Conservation (phyloP, 2,113 vertebrate species). For the Tinamus guttatus region DNA sequence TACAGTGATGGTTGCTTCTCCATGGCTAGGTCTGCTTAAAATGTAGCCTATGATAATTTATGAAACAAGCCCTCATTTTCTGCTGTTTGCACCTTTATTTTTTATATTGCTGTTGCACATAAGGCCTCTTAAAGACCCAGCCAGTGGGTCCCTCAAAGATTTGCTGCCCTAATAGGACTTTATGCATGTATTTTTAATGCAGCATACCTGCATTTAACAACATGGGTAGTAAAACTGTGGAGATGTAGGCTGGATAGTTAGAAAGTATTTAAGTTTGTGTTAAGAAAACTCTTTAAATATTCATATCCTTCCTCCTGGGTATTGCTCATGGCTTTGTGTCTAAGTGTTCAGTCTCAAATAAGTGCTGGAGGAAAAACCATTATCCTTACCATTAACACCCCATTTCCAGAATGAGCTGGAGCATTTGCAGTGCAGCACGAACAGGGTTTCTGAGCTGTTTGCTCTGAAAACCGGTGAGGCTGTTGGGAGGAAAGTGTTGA, state of each 20-base stretch:
- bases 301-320: conserved; percentile 42
- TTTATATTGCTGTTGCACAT: neutral
- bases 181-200: fast-evolving
- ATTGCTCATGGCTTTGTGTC: conserved; percentile 20
- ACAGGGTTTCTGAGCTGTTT: neutral
- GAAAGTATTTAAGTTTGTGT: conserved; percentile 62
- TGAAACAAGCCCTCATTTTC: neutral
- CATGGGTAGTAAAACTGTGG: neutral
- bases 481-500: neutral
- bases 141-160: neutral
- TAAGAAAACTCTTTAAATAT: conserved; percentile 69
- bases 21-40: neutral
- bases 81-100: neutral
- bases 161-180: neutral
- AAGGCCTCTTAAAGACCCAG: neutral
- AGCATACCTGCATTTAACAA: neutral
- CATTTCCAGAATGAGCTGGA: neutral
- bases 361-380: neutral
- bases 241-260: neutral
- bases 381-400: neutral
- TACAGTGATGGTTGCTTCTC: fast-evolving
- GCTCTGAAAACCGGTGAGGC: neutral
- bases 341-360: neutral
- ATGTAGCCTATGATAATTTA: neutral
- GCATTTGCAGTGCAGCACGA: neutral